Conservation (phyloP, 2,888 invertebrate species). For the Blastobasis lacticolella region DNA sequence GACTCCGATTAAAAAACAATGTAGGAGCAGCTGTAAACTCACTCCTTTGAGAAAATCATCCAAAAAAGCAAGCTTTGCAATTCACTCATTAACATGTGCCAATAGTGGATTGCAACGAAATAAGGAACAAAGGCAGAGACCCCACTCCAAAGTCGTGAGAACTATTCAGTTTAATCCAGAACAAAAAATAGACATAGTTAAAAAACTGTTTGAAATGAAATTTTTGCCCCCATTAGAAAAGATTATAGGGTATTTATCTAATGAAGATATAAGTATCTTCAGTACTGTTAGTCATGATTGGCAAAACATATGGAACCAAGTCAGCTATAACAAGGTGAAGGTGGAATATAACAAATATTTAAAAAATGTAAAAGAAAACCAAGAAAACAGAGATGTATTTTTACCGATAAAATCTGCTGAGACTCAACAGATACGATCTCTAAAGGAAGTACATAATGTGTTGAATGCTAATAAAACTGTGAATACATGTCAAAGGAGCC, state of each 20-base stretch:
- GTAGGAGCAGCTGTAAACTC: slow-evolving; percentile 41
- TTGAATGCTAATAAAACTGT: slow-evolving; percentile 22
- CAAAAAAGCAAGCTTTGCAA: slow-evolving; percentile 49
- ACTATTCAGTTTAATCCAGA: slow-evolving; percentile 41
- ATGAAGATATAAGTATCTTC: slow-evolving; percentile 56
- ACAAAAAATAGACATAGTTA: slow-evolving; percentile 58
- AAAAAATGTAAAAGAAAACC: slow-evolving; percentile 47
- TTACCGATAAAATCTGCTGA: slow-evolving; percentile 24
- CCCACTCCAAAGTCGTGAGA: slow-evolving; percentile 24
- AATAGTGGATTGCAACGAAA: slow-evolving; percentile 36
- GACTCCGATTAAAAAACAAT: slow-evolving; percentile 56
- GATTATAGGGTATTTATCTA: slow-evolving; percentile 48
- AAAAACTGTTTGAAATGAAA: slow-evolving; percentile 36
- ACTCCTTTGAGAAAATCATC: slow-evolving; percentile 46
- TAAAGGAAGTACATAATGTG: slow-evolving; percentile 54
- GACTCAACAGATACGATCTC: slow-evolving; percentile 27
- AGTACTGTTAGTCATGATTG: slow-evolving; percentile 51
- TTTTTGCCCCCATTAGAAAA: slow-evolving; percentile 45
- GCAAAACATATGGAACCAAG: slow-evolving; percentile 44
- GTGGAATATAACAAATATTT: slow-evolving; percentile 35
- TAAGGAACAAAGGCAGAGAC: slow-evolving; percentile 19
- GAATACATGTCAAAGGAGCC: slow-evolving; percentile 28
- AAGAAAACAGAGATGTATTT: slow-evolving; percentile 40
- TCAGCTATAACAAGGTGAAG: slow-evolving; percentile 39
- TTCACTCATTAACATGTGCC: slow-evolving; percentile 55